phyloP scores from a whole-genome alignment of 2,888 invertebrate species.

The Lasioglossum leucozonium region DNA sequence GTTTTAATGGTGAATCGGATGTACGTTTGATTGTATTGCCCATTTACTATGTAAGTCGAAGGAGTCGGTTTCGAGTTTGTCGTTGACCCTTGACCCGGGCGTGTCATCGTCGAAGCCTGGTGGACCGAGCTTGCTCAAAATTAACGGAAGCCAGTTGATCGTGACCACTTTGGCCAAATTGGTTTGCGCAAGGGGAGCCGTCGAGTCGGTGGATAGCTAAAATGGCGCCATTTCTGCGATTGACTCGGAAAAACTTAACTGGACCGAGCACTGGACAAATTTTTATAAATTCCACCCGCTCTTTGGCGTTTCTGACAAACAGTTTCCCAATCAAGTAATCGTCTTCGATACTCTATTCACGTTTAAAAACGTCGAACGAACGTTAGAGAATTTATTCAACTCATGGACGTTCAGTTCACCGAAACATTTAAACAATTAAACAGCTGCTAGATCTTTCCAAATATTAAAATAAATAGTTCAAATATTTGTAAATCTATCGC shows the following conservation, averaged over 20 bases:
- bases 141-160: constrained; percentile 43
- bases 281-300: background rate
- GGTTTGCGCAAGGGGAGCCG: constrained; percentile 18
- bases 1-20: background rate
- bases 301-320: background rate
- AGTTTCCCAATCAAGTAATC: background rate
- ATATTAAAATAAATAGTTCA: too few relatives aligned
- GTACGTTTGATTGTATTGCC: constrained; percentile 4
- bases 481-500: too few relatives aligned
- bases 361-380: background rate
- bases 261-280: constrained; percentile 8
- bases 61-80: constrained; percentile 37
- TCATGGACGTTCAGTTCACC: background rate
- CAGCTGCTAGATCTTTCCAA: background rate
- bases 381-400: background rate
- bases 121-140: constrained; percentile 38
- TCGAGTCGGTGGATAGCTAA: constrained; percentile 10
- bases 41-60: constrained; percentile 36
- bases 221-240: constrained; percentile 29
- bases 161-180: constrained; percentile 48
- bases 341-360: background rate
- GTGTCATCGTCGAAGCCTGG: constrained; percentile 29
- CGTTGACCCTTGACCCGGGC: constrained; percentile 43
- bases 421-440: background rate
- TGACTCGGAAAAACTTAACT: constrained; percentile 25